Conservation (phyloP, 2,113 vertebrate species). For the Shinisaurus crocodilurus region DNA sequence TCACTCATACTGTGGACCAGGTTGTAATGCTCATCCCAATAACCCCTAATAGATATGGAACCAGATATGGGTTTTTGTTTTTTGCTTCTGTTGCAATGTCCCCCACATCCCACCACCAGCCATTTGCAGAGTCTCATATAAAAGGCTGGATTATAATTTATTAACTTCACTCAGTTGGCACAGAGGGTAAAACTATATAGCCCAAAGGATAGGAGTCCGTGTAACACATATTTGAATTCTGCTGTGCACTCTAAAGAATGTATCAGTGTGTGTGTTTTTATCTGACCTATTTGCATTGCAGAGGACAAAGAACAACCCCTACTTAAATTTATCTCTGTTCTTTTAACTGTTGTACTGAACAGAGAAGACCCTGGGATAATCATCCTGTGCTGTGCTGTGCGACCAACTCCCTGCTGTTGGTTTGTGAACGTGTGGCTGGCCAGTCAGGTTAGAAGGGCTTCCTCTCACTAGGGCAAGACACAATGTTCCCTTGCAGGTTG, state of each 20-base stretch:
- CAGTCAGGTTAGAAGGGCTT: constrained; percentile 33
- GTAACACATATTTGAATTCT: neutral
- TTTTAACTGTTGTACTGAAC: neutral
- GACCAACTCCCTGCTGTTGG: constrained; percentile 44
- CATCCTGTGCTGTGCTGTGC: constrained; percentile 32
- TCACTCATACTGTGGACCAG: neutral
- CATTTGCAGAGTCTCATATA: neutral
- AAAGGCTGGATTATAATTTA: neutral
- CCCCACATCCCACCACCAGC: neutral
- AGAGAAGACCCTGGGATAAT: constrained; percentile 39
- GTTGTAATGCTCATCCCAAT: neutral
- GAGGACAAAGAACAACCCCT: neutral
- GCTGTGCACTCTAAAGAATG: neutral
- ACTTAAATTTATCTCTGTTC: neutral
- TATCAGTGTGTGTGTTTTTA: neutral
- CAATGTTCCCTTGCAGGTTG: neutral
- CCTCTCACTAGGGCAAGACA: constrained; percentile 39
- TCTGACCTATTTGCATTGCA: neutral
- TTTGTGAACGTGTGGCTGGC: constrained; percentile 39
- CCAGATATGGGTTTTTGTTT: neutral
- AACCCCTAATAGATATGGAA: neutral
- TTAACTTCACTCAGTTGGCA: neutral
- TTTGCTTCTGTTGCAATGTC: neutral
- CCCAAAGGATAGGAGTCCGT: neutral
- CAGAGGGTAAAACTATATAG: neutral